Conservation (phyloP, 2,797 vertebrate genomes). For the Cossypha niveicapilla region DNA sequence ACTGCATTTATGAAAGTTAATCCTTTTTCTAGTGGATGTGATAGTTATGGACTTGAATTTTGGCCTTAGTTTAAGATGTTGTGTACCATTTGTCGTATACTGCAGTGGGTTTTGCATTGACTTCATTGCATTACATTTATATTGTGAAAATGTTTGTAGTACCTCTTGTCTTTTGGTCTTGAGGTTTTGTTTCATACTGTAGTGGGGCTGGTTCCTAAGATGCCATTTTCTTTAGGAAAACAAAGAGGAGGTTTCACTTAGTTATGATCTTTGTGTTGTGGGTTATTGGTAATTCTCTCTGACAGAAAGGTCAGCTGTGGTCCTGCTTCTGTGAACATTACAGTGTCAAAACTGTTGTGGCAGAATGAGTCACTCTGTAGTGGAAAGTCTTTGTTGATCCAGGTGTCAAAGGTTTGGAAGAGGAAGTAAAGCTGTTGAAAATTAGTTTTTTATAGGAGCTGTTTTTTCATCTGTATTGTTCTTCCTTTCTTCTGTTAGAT, state of each 20-base stretch:
- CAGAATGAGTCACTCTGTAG: not conserved
- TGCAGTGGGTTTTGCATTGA: not conserved
- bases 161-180: not conserved
- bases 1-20: not conserved
- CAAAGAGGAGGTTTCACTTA: not conserved
- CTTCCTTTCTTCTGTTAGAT: not conserved
- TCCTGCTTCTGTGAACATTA: not conserved
- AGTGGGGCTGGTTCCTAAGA: not conserved
- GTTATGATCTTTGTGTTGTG: not conserved
- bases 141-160: not conserved
- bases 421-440: not conserved
- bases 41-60: not conserved
- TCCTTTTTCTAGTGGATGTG: not conserved
- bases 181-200: not conserved
- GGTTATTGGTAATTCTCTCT: not conserved
- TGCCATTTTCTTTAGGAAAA: not conserved
- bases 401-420: not conserved
- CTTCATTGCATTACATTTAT: not conserved
- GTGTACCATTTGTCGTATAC: not conserved
- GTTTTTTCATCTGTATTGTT: not conserved
- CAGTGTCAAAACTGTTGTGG: not conserved
- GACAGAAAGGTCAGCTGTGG: not conserved
- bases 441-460: not conserved
- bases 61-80: not conserved
- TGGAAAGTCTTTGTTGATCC: slow-evolving; percentile 20